phyloP scores from a whole-genome alignment of 2,888 invertebrate genomes.

The Malachius bipustulatus region DNA sequence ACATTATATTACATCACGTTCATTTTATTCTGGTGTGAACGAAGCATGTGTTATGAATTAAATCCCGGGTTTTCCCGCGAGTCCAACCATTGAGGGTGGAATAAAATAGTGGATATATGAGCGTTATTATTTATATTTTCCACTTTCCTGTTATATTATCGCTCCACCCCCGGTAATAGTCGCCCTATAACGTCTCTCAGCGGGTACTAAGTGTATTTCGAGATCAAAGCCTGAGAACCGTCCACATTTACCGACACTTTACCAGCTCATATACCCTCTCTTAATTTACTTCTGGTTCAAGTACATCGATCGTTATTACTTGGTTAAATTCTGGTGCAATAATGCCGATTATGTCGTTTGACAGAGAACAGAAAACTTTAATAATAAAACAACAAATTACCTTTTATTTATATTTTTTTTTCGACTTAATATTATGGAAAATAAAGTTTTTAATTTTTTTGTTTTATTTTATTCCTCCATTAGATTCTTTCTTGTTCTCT shows the following conservation, averaged over 20 bases:
- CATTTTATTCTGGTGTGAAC: constrained; percentile 3
- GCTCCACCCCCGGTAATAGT: constrained; percentile 29
- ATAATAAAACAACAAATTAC: too few relatives aligned
- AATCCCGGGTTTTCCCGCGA: not conserved
- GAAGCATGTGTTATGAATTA: constrained; percentile 3
- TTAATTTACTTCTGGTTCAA: not conserved
- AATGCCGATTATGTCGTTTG: too few relatives aligned
- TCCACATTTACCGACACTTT: constrained; percentile 1
- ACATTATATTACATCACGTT: too few relatives aligned
- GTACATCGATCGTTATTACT: too few relatives aligned
- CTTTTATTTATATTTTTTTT: too few relatives aligned
- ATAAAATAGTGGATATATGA: constrained; percentile 13
- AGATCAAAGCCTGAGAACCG: constrained; percentile 33
- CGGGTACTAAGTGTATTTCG: constrained; percentile 38
- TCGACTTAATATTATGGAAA: too few relatives aligned
- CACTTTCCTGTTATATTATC: constrained; percentile 28
- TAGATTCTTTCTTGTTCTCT: too few relatives aligned
- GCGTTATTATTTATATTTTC: constrained; percentile 29
- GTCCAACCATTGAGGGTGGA: constrained; percentile 3
- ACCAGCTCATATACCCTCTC: not conserved
- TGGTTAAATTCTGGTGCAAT: too few relatives aligned
- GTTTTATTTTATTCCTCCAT: too few relatives aligned
- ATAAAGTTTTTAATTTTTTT: too few relatives aligned
- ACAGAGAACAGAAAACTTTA: too few relatives aligned
- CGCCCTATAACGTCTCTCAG: constrained; percentile 30